Percentiles rank a stretch among this genome's conserved stretches.
Conservation (phyloP, 2,888 invertebrate species). For the Dysmachus trigonus region DNA sequence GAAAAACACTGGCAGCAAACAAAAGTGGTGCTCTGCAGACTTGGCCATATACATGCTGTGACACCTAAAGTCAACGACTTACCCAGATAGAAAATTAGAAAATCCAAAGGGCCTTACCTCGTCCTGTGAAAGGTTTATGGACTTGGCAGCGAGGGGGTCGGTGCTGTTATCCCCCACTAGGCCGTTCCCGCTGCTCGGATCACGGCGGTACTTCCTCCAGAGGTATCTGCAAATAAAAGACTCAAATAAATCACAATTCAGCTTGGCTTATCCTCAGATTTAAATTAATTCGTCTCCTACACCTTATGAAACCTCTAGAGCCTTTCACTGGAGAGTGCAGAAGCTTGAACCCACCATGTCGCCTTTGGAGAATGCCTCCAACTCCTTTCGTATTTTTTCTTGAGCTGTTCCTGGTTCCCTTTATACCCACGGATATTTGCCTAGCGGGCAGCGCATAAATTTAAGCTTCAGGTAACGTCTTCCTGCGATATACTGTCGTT, state of each 20-base stretch:
- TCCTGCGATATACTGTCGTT: not conserved
- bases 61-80: constrained; percentile 16
- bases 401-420: not conserved
- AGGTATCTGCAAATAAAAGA: constrained; percentile 64
- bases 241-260: constrained; percentile 39
- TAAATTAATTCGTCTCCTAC: constrained; percentile 15
- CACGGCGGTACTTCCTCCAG: constrained; percentile 67
- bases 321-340: not conserved
- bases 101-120: constrained; percentile 52
- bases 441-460: not conserved
- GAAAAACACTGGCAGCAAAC: constrained; percentile 28
- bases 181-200: constrained; percentile 64
- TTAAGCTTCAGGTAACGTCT: not conserved
- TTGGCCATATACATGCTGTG: constrained; percentile 30
- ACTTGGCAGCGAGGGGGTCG: constrained; percentile 59
- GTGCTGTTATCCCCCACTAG: constrained; percentile 64
- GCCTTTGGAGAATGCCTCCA: not conserved
- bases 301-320: not conserved
- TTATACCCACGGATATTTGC: not conserved
- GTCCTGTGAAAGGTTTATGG: constrained; percentile 56
- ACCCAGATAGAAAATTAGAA: constrained; percentile 2
- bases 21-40: constrained; percentile 27
- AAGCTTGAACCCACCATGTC: not conserved
- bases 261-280: constrained; percentile 13
- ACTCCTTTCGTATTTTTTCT: not conserved